Evolutionary conservation across 2,113 vertebrate genomes (phyloP), one percentile per base, ranked within the genome.

Genomic region (Labeo rohita): DNA sequence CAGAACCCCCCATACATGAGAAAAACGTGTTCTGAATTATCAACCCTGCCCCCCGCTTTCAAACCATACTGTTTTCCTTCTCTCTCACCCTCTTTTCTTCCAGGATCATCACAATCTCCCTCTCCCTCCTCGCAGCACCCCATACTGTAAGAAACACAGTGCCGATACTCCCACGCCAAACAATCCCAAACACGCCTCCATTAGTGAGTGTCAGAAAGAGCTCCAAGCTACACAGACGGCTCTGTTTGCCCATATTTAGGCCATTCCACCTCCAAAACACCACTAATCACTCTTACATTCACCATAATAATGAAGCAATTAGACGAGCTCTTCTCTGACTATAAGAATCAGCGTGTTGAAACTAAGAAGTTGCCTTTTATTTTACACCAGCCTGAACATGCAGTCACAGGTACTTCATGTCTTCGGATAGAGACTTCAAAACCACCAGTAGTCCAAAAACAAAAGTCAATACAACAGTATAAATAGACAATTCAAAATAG

Each of bases 21-120:
- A 73, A 82, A 89, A 89, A 86, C 86, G 11, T 89, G 87, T 89
- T 90, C 76, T 81, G 87, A 89, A 90, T 89, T 89, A 90, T 79
- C 84, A 87, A 54, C 85, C 87, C 87, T 65, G 36, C 82, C 87
- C 87, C 87, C 77, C 21, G 16, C 83, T 47, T 72, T 78, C 56
- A 74, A 84, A 73, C 83, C 85, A 36, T 39, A 15, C 76, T 84
- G 59, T 68, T 83, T 80, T 73, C 50, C 34, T 50, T 78, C 65
- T 79, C 43, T 59, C 79, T 74, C 79, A 23, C 78, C 36, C 43
- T 66, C n/a, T 65, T 59, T 80, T 66, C 50, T 50, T 54, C 34
- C 56, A 65, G 50, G n/a, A 89, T 78, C 85, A 74, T 85, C 85
- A 81, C 81, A 75, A 81, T 54, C 81, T 74, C 83, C 54, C 52